Evolutionary conservation across 2,888 invertebrate genomes (phyloP).

Genomic region (Chironomus tentans): DNA sequence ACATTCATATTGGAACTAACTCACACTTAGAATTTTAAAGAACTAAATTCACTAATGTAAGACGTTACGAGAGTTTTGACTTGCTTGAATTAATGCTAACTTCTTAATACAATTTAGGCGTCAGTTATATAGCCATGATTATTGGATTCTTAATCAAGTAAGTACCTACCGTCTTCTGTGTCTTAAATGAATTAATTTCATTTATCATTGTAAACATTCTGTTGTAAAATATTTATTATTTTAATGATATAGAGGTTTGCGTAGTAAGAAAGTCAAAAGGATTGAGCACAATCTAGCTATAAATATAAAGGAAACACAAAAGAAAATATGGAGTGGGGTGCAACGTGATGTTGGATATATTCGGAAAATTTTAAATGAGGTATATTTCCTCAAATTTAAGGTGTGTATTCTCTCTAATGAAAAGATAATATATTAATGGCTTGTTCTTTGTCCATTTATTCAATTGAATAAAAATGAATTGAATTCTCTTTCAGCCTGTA

Average conservation of each 20-base stretch:
- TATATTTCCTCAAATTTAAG: constrained; percentile 74
- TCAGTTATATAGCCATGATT: constrained; percentile 86
- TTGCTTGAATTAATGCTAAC: background rate
- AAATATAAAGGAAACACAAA: constrained; percentile 70
- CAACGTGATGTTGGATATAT: constrained; percentile 65
- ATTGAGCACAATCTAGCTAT: constrained; percentile 68
- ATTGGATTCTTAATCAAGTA: constrained; percentile 67
- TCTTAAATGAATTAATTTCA: background rate
- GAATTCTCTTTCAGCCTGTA: constrained; percentile 51
- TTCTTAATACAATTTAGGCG: constrained; percentile 50
- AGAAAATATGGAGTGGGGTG: constrained; percentile 65
- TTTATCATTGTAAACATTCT: background rate
- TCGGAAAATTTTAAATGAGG: constrained; percentile 67
- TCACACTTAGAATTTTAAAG: too few species aligned
- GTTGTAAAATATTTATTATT: background rate
- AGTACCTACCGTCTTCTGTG: constrained; percentile 29
- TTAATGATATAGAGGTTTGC: constrained; percentile 36
- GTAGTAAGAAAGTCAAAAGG: constrained; percentile 61
- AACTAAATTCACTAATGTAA: too few species aligned
- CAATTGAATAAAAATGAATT: background rate
- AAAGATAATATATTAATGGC: constrained; percentile 1
- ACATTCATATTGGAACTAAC: too few species aligned
- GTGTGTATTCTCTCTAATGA: constrained; percentile 40
- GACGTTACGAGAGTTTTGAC: too few species aligned
- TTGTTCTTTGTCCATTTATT: background rate